Percentiles rank a stretch among this genome's conserved stretches.
Evolutionary conservation across 1,140 invertebrate genomes (phyloP).

Genomic region (Solen grandis): DNA sequence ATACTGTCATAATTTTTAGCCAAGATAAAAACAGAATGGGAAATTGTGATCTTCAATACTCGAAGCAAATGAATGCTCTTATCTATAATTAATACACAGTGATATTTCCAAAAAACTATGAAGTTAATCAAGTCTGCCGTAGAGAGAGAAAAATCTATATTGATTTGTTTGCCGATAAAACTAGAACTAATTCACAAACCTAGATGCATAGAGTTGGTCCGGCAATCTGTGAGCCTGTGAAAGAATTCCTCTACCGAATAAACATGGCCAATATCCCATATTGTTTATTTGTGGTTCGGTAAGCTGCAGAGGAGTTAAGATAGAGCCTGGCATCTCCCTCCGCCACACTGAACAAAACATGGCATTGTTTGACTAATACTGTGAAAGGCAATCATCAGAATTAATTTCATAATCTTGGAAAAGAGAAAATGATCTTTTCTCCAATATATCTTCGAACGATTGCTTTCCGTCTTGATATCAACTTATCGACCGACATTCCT

Average conservation of each 20-base stretch:
- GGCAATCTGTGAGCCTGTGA: constrained; percentile 36
- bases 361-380: constrained; percentile 45
- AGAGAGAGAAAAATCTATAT: constrained; percentile 53
- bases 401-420: constrained; percentile 51
- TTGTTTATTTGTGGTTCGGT: constrained; percentile 50
- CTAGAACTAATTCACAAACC: constrained; percentile 52
- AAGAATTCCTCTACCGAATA: constrained; percentile 41
- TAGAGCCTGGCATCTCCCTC: constrained; percentile 30
- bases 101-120: constrained; percentile 58
- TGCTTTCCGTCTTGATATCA: constrained; percentile 47
- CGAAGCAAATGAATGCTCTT: constrained; percentile 51
- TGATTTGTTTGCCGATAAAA: constrained; percentile 48
- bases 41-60: constrained; percentile 44
- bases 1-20: background rate
- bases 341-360: constrained; percentile 33
- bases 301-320: constrained; percentile 35
- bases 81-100: constrained; percentile 59
- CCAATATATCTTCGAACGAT: constrained; percentile 49
- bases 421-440: constrained; percentile 52
- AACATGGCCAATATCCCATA: constrained; percentile 33
- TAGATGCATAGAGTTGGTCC: constrained; percentile 36
- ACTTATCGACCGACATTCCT: constrained; percentile 33
- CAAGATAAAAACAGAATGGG: background rate
- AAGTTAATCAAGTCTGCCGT: constrained; percentile 54
- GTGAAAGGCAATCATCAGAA: constrained; percentile 43